phyloP scores from a whole-genome alignment of 2,797 vertebrate species.

The Melanotaenia trifasciata region DNA sequence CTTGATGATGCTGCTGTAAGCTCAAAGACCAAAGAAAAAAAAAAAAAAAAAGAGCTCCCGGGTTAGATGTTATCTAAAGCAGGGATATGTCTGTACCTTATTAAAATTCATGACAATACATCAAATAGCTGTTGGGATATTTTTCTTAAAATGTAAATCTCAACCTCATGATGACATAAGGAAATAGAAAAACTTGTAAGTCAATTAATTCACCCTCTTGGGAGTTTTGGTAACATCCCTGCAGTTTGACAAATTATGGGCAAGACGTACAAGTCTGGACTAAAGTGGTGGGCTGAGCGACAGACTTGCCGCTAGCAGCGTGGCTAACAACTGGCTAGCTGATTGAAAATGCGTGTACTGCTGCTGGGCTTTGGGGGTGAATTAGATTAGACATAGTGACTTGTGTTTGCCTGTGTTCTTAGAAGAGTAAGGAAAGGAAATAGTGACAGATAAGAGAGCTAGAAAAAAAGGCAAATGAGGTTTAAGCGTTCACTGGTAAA shows the following conservation, averaged over 20 bases:
- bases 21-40: background rate
- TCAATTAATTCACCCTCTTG: background rate
- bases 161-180: background rate
- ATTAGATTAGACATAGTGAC: slow-evolving; percentile 17
- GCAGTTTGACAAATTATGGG: background rate
- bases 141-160: slow-evolving; percentile 11
- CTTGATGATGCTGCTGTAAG: background rate
- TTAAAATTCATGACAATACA: background rate
- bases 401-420: slow-evolving; percentile 14
- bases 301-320: background rate
- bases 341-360: slow-evolving; percentile 44
- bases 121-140: background rate
- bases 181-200: background rate
- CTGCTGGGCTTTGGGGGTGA: slow-evolving; percentile 36
- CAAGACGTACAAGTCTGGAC: background rate
- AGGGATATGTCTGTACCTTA: background rate
- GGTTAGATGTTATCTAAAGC: background rate
- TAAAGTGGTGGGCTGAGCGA: background rate
- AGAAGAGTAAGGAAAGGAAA: slow-evolving; percentile 20
- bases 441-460: slow-evolving; percentile 15
- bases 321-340: slow-evolving; percentile 16
- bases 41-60: background rate
- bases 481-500: slow-evolving; percentile 30
- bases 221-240: background rate
- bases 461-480: slow-evolving; percentile 16